Evolutionary conservation across 2,113 vertebrate genomes (phyloP), one percentile per base, ranked within the genome.

Genomic region (Ifrita kowaldi): DNA sequence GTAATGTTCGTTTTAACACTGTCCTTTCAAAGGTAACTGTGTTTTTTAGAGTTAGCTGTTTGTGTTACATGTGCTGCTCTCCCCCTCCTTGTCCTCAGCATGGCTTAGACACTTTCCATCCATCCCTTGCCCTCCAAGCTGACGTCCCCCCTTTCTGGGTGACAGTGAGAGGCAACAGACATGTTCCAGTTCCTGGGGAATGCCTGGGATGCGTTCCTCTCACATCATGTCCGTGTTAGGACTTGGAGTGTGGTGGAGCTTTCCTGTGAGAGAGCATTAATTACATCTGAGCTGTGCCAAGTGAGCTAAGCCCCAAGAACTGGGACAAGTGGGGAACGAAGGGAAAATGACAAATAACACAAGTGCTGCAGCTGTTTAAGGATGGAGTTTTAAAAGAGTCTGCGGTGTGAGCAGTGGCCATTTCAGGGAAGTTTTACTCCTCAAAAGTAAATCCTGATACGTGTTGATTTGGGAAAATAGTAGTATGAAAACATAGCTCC

Each of bases 41-140:
- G 46, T 10, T 57, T 75, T 85, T 84, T 42, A 90, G 69, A 59
- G 39, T 91, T 79, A 95, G 63, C 47, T 28, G 27, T 65, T 90
- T 60, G 35, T 95, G 78, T 95, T 95, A 39, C 16, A 7, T 73
- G 89, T 91, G 41, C 35, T 90, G 3, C 24, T 74, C 42, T 60
- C 20, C 53, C 28, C 20, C 27, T 87, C 26, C 57, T 78, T 82
- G 70, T 89, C 62, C 74, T 85, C 4, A 6, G 28, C 7, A 3
- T 91, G 60, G 33, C 78, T 91, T 67, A 71, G 35, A 42, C 1
- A 4, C 37, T 87, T 89, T 50, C 27, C 26, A 57, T 85, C 42
- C 26, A 42, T 75, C 62, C 57, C 19, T 84, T 93, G 49, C 57
- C 56, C 23, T 69, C 47, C 1, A 3, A 87, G 53, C 46, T 4